phyloP scores from a whole-genome alignment of 2,797 vertebrate genomes.

The Enteromius viviparus region DNA sequence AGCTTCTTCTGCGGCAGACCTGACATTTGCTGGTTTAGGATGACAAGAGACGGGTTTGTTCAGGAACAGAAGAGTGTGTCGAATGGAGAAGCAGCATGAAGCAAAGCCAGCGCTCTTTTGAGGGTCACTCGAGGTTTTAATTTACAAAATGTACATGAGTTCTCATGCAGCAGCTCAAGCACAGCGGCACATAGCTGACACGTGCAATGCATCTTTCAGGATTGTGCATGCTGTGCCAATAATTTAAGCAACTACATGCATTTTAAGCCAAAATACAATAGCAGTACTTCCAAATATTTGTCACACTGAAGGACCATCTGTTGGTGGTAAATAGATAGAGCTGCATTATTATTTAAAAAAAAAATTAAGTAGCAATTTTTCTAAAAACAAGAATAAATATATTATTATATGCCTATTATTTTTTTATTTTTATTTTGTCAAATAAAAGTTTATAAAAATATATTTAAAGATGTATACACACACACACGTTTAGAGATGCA shows the following conservation, averaged over 20 bases:
- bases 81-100: not conserved
- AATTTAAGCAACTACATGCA: not conserved
- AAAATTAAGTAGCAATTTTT: not conserved
- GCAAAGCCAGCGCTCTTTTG: not conserved
- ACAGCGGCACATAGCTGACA: not conserved
- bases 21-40: slow-evolving; percentile 73
- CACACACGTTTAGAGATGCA: too few relatives aligned
- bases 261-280: too few relatives aligned
- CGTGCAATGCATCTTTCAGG: not conserved
- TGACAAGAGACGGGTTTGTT: slow-evolving; percentile 26
- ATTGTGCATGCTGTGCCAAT: not conserved
- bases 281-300: not conserved
- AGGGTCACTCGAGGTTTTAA: not conserved
- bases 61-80: not conserved
- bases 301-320: not conserved
- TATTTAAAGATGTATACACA: too few relatives aligned
- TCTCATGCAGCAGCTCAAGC: slow-evolving; percentile 3
- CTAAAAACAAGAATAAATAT: not conserved
- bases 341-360: not conserved
- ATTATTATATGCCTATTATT: too few relatives aligned
- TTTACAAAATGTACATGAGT: not conserved
- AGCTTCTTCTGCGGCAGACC: slow-evolving; percentile 68
- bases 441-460: too few relatives aligned
- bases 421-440: too few relatives aligned
- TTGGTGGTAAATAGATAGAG: too few relatives aligned